Evolutionary conservation across 2,797 vertebrate genomes (phyloP).

Genomic region (Siniperca undulata): DNA sequence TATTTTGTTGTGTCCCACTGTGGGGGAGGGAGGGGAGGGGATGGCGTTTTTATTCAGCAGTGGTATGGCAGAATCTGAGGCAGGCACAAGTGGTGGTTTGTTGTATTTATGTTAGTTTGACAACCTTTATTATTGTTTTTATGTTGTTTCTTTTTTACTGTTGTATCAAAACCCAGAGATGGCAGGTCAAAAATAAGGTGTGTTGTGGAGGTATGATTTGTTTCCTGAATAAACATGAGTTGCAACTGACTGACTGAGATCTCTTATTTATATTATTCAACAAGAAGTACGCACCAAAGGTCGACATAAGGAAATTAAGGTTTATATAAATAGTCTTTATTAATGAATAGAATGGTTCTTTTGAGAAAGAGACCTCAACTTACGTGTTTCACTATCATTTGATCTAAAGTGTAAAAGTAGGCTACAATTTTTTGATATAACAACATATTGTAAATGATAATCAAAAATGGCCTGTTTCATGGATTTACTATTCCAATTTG

Average conservation of each 20-base stretch:
- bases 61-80: slow-evolving; percentile 46
- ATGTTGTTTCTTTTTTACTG: slow-evolving; percentile 82
- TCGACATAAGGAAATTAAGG: background rate
- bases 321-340: background rate
- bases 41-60: slow-evolving; percentile 52
- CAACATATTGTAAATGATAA: background rate
- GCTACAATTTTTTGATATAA: background rate
- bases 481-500: background rate
- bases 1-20: slow-evolving; percentile 50
- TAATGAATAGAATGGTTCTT: background rate
- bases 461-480: background rate
- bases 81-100: slow-evolving; percentile 71
- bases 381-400: background rate
- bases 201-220: slow-evolving; percentile 82
- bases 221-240: slow-evolving; percentile 88
- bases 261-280: slow-evolving; percentile 21
- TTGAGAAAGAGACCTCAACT: background rate
- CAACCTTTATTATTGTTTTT: slow-evolving; percentile 78
- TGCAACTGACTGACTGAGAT: slow-evolving; percentile 72
- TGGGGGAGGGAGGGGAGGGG: slow-evolving; percentile 37
- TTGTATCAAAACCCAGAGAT: slow-evolving; percentile 82
- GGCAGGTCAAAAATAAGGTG: slow-evolving; percentile 82
- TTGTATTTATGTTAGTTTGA: slow-evolving; percentile 86
- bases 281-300: background rate
- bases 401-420: too few relatives aligned